These are phyloP conservation scores for Tylochromis polylepis DNA, from an alignment of 2,113 vertebrate genomes.

Conservation along the genomic window DNA sequence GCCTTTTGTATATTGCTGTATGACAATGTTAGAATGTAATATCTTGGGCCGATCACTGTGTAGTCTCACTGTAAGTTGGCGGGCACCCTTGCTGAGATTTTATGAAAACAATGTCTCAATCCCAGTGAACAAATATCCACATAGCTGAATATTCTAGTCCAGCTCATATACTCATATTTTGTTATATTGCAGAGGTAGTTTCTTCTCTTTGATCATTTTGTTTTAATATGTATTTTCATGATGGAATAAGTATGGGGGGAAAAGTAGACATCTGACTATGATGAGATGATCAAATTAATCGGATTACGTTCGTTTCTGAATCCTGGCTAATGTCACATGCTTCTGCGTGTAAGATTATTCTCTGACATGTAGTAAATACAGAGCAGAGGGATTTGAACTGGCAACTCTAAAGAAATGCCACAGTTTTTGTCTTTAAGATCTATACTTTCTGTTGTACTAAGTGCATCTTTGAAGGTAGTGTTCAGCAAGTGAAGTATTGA, in stretches of 20 bases:
- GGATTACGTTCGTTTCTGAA: neutral
- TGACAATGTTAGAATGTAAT: neutral
- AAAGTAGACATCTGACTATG: neutral
- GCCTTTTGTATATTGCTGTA: neutral
- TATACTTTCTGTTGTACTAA: neutral
- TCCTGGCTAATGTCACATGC: neutral
- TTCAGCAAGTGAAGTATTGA: neutral
- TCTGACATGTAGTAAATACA: constrained; percentile 30
- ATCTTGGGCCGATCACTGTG: neutral
- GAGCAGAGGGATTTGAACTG: neutral
- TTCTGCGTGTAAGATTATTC: neutral
- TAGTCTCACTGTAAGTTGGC: neutral
- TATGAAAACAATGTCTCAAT: neutral
- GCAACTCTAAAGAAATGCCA: neutral
- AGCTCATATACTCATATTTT: neutral
- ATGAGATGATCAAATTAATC: neutral
- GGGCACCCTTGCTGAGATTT: neutral
- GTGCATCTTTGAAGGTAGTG: neutral
- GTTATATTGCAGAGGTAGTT: neutral
- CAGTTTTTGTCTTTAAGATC: neutral
- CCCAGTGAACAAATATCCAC: neutral
- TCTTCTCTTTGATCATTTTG: neutral
- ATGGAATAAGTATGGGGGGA: neutral
- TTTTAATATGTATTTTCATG: neutral
- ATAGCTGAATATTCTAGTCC: neutral